phyloP scores from a whole-genome alignment of 2,113 vertebrate genomes.

The Pampusana beccarii region DNA sequence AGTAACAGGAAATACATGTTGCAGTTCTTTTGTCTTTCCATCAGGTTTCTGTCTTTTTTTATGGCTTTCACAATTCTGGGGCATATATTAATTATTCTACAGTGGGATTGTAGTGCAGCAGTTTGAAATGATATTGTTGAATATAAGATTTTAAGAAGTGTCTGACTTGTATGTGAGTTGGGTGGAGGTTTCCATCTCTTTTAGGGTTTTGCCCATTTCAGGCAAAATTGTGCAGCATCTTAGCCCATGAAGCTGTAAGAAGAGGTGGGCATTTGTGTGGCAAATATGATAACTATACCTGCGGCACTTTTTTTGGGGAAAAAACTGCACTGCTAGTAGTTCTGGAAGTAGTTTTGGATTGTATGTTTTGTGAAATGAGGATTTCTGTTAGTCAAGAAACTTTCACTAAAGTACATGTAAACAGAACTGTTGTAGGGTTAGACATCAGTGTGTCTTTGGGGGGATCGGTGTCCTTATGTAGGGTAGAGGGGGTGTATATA shows the following conservation, averaged over 20 bases:
- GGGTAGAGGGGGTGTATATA: not conserved
- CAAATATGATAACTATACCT: not conserved
- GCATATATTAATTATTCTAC: not conserved
- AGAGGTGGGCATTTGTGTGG: not conserved
- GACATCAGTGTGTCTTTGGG: rapidly evolving
- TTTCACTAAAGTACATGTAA: not conserved
- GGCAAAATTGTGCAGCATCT: not conserved
- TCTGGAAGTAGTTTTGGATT: not conserved
- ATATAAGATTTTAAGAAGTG: not conserved
- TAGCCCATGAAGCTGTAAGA: not conserved
- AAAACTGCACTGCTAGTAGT: not conserved
- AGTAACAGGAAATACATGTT: not conserved
- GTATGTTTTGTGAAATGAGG: not conserved
- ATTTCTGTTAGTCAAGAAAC: not conserved
- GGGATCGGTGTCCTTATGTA: not conserved
- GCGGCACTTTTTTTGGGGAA: not conserved
- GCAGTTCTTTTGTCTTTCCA: not conserved
- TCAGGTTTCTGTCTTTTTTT: not conserved
- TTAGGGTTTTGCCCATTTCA: not conserved
- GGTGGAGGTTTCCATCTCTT: not conserved
- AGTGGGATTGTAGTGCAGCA: not conserved
- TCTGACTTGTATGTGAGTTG: not conserved
- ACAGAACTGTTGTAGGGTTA: not conserved
- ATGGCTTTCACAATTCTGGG: not conserved
- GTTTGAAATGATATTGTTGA: not conserved